Evolutionary conservation across 2,113 vertebrate species (phyloP), one percentile per base, ranked within the genome.

Genomic region (Nanorana parkeri): DNA sequence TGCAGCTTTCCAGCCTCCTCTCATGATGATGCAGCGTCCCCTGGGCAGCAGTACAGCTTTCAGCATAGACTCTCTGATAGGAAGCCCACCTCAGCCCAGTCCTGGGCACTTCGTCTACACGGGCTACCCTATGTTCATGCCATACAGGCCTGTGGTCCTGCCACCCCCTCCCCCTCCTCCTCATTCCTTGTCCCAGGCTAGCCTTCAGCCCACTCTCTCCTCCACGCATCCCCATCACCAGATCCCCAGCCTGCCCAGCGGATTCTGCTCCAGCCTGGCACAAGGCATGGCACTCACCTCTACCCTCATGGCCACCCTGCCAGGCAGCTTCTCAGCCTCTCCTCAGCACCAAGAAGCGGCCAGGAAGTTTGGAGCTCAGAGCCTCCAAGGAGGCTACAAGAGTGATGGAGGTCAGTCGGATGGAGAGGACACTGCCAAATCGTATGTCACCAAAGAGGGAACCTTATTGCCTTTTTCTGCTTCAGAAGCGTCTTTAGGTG

Each of bases 111-210:
- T 97, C 87, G 94, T 97, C 80, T 97, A 97, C 90, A 95, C 96
- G 54, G 96, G 96, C 65, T 97, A 97, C 89, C 97, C 97, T 73
- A 98, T 97, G 96, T 97, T 98, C 89, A 96, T 98, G 96, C 97
- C 97, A 51, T 98, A 97, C 91, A 89, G 97, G 66, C 96, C 96
- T 24, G 95, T 98, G 89, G 95, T 98, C 77, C 93, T 97, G 16
- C 97, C 95, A 58, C 96, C 96, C 23, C 96, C 95, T 0, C 96
- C 96, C 0, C 95, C 94, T 2, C 95, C 96, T 2, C 95, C 95
- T 7, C 92, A 93, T 1, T 83, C 91, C 17, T 88, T 92, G 21
- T 90, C 93, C 52, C 93, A 92, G 88, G 89, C 88, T 66, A 85
- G 88, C 23, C 88, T 94, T 65, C 95, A 93, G 85, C 92, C 92